Evolutionary conservation across 2,113 vertebrate genomes (phyloP).

Genomic region (Cyprinodon tularosa): DNA sequence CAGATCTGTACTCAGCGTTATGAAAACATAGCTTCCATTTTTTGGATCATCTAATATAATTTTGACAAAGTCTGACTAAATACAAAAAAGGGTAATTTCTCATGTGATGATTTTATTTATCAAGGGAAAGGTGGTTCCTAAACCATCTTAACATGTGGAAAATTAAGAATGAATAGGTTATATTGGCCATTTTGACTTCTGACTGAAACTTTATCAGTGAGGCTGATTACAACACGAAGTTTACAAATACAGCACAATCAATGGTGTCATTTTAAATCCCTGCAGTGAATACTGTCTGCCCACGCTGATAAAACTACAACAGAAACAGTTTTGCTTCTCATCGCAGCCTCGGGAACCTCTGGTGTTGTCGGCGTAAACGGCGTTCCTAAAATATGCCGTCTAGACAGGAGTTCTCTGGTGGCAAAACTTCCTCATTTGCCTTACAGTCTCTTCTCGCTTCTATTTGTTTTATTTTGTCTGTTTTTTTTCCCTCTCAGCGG

Average conservation of each 20-base stretch:
- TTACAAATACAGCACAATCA: conserved; percentile 1
- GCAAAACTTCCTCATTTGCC: conserved; percentile 31
- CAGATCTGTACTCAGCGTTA: too few relatives aligned
- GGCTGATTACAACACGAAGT: not conserved
- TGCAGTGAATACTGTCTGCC: conserved; percentile 17
- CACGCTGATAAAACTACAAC: conserved; percentile 28
- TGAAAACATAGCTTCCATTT: not conserved
- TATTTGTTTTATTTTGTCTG: conserved; percentile 34
- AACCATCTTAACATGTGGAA: not conserved
- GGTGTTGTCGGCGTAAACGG: conserved; percentile 31
- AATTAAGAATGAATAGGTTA: not conserved
- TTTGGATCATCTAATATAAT: not conserved
- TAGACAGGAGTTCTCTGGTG: conserved; percentile 58
- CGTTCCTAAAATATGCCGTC: conserved; percentile 47
- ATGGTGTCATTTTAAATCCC: not conserved
- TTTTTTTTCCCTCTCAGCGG: conserved; percentile 46
- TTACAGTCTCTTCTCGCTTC: conserved; percentile 52
- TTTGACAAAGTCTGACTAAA: not conserved
- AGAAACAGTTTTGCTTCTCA: conserved; percentile 27
- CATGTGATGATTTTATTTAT: not conserved
- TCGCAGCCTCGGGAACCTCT: conserved; percentile 36
- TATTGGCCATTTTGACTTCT: not conserved
- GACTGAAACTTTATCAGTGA: not conserved
- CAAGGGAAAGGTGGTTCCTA: not conserved
- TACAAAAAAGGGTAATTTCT: not conserved